Evolutionary conservation across 2,888 invertebrate genomes (phyloP), one percentile per base, ranked within the genome.

Genomic region (Xestoiulus laeticollis): DNA sequence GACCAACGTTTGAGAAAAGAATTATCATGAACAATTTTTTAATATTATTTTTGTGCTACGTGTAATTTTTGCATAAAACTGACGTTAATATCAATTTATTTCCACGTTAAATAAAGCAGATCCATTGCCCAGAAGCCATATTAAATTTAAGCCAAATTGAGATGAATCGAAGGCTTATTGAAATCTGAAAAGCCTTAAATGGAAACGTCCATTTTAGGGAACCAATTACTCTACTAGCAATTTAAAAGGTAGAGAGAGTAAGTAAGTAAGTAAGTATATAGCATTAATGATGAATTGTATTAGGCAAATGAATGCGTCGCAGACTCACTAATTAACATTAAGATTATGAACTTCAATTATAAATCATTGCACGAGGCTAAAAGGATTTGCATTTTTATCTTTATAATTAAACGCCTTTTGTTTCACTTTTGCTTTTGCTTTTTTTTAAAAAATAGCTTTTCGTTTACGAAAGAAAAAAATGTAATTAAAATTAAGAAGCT

Each of bases 321-420:
- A 59, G 53, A 59, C 53, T 59, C n/a, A 19, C 53, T 59, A 59
- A 59, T 59, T 59, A 59, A 59, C 53, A 59, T 59, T 59, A 59
- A 59, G 53, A 59, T 59, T 59, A 59, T 59, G 53, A 59, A 59
- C 53, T 59, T 59, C n/a, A 59, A 59, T 59, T 59, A 59, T 59
- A 59, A 59, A 59, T 59, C 53, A 59, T n/a, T 59, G 19, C n/a
- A n/a, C n/a, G 53, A 16, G n/a, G 53, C 53, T 59, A 59, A 59
- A 59, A 59, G 53, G 53, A 59, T 59, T 59, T 59, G n/a, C 53
- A n/a, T 59, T 59, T 59, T 59, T 59, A 59, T 59, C 53, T 59
- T 59, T 6, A 59, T 59, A 59, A 59, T 59, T 59, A 59, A 59
- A 59, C 53, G 53, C n/a, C 53, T 59, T 59, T n/a, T 59, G 53